These are phyloP conservation scores for Phalacrocorax pelagicus DNA, from an alignment of 2,113 vertebrate genomes.

Conservation along the genomic window DNA sequence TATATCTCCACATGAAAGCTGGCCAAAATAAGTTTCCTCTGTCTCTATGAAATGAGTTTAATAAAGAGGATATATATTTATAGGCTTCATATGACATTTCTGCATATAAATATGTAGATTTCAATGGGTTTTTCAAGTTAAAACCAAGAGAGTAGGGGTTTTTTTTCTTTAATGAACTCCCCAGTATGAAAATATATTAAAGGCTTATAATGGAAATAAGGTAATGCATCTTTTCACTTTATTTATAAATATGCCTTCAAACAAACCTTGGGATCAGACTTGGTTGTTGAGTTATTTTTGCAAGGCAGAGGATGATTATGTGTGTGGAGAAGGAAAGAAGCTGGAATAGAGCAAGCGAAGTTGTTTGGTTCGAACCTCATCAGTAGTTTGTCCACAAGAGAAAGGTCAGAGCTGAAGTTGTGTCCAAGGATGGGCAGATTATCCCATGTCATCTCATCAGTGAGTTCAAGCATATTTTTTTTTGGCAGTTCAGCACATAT, in stretches of 20 bases:
- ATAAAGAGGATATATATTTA: neutral
- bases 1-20: neutral
- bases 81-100: neutral
- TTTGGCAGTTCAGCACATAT: neutral
- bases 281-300: neutral
- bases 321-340: neutral
- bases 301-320: neutral
- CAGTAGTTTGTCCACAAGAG: neutral
- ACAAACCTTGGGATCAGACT: neutral
- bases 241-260: neutral
- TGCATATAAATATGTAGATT: neutral
- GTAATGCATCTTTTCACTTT: neutral
- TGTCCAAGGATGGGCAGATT: neutral
- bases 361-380: neutral
- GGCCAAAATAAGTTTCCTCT: neutral
- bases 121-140: neutral
- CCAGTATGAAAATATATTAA: neutral
- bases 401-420: neutral
- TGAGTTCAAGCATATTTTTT: neutral
- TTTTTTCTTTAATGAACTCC: neutral
- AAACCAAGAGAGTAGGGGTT: neutral
- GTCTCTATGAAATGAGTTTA: neutral
- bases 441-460: neutral
- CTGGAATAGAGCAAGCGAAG: neutral
- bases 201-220: neutral